phyloP scores from a whole-genome alignment of 2,113 vertebrate genomes.

The Rhadina sibilatrix region DNA sequence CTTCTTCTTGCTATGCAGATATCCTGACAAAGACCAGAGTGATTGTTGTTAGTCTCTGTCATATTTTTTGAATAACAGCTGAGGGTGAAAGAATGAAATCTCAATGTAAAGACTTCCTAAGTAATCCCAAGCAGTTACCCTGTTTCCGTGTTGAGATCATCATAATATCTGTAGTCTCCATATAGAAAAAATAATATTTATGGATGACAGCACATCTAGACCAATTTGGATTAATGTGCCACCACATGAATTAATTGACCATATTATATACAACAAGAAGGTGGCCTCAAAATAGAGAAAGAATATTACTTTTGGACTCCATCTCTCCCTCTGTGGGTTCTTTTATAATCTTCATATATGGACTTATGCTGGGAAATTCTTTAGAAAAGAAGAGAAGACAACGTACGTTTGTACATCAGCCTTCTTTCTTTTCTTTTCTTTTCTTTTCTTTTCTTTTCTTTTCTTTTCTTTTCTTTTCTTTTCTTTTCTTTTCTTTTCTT shows the following conservation, averaged over 20 bases:
- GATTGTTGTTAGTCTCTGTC: neutral
- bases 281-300: neutral
- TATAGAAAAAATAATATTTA: neutral
- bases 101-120: neutral
- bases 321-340: neutral
- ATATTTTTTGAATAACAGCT: neutral
- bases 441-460: neutral
- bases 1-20: neutral
- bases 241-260: neutral
- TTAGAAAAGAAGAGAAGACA: neutral
- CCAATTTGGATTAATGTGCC: neutral
- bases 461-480: neutral
- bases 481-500: neutral
- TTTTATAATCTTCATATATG: neutral
- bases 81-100: neutral
- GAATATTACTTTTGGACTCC: neutral
- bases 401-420: accelerated
- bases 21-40: neutral
- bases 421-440: neutral
- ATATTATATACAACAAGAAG: neutral
- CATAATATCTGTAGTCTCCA: neutral
- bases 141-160: neutral
- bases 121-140: neutral
- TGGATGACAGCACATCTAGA: neutral
- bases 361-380: neutral